These are phyloP conservation scores for Callipepla squamata DNA, from an alignment of 2,113 vertebrate genomes.

Conservation along the genomic window DNA sequence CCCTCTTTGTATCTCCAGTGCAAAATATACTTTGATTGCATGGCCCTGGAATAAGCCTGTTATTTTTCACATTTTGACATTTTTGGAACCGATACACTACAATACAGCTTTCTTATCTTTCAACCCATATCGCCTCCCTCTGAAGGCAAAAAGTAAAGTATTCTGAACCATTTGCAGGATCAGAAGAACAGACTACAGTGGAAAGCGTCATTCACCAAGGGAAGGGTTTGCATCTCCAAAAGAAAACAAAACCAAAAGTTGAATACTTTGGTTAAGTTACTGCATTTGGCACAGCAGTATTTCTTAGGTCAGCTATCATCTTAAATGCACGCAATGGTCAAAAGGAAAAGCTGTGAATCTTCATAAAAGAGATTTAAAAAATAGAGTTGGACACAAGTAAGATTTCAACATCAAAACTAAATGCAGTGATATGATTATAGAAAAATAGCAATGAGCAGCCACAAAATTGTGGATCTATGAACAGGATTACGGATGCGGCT, in stretches of 20 bases:
- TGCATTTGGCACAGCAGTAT: neutral
- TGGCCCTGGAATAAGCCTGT: slow-evolving; percentile 36
- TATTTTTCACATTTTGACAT: slow-evolving; percentile 68
- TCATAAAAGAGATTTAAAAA: neutral
- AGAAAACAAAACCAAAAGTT: neutral
- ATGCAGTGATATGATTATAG: neutral
- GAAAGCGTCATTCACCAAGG: slow-evolving; percentile 44
- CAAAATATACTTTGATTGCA: slow-evolving; percentile 65
- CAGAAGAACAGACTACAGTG: neutral
- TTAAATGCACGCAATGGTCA: neutral
- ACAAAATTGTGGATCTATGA: neutral
- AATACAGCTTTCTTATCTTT: slow-evolving; percentile 47
- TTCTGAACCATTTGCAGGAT: slow-evolving; percentile 38
- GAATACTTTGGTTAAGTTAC: neutral
- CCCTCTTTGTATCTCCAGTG: slow-evolving; percentile 60
- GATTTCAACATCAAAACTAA: neutral
- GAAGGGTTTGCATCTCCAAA: neutral
- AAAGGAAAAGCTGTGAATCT: neutral
- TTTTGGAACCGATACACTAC: slow-evolving; percentile 33
- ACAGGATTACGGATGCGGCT: neutral
- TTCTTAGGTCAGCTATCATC: neutral
- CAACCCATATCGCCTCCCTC: neutral
- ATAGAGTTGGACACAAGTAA: neutral
- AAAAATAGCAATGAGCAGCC: neutral
- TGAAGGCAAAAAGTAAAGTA: slow-evolving; percentile 45